These are phyloP conservation scores for Condylostylus longicornis DNA, from an alignment of 1,140 invertebrate species.

Conservation along the genomic window DNA sequence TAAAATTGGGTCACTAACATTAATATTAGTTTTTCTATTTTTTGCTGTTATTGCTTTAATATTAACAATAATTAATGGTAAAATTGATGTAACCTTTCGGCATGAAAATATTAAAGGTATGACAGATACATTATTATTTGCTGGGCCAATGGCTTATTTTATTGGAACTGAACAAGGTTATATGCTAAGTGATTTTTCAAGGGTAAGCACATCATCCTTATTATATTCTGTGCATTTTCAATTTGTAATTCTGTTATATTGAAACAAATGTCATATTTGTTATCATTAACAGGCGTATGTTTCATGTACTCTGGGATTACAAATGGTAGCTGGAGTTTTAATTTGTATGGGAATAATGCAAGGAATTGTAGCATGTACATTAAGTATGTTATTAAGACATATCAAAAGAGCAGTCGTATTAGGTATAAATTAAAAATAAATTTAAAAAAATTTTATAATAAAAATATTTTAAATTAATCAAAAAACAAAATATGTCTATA, in stretches of 20 bases:
- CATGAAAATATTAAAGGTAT: slow-evolving; percentile 23
- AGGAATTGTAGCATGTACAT: slow-evolving; percentile 45
- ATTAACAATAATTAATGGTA: slow-evolving; percentile 34
- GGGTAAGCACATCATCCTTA: slow-evolving; percentile 29
- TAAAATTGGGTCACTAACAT: slow-evolving; percentile 32
- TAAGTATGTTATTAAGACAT: slow-evolving; percentile 48
- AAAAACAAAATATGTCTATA: not conserved
- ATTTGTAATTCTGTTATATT: not conserved
- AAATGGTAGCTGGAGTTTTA: slow-evolving; percentile 42
- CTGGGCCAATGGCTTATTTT: slow-evolving; percentile 46
- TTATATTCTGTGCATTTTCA: not conserved
- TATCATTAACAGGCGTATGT: slow-evolving; percentile 19
- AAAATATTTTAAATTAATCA: not conserved
- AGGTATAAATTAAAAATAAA: slow-evolving; percentile 38
- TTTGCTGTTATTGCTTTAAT: slow-evolving; percentile 36
- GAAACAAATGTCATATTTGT: not conserved
- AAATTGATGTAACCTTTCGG: slow-evolving; percentile 19
- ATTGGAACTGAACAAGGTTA: slow-evolving; percentile 53
- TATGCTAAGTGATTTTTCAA: slow-evolving; percentile 47
- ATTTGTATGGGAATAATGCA: slow-evolving; percentile 46
- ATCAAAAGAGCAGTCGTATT: slow-evolving; percentile 47
- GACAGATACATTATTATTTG: slow-evolving; percentile 37
- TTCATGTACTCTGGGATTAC: slow-evolving; percentile 42
- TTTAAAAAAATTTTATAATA: not conserved
- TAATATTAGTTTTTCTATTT: slow-evolving; percentile 41